Conservation (phyloP, 1,140 invertebrate species). For the Polypedilum pembai region DNA sequence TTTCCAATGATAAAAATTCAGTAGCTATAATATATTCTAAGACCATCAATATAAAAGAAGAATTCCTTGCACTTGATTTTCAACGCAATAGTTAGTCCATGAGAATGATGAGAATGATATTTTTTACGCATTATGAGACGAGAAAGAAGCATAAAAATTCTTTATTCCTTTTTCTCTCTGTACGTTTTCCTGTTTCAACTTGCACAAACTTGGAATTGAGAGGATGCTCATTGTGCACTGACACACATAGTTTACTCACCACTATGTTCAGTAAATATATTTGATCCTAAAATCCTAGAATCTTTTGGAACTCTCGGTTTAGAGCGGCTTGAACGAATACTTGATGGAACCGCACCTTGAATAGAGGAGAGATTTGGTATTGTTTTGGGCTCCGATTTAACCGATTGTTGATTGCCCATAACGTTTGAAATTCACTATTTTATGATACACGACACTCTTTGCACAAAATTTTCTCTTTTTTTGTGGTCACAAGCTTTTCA, state of each 20-base stretch:
- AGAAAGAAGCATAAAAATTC: neutral
- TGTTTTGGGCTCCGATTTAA: constrained; percentile 5
- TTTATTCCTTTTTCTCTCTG: neutral
- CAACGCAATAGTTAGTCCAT: too few relatives aligned
- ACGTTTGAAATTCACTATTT: neutral
- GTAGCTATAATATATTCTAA: too few relatives aligned
- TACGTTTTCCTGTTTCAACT: too few relatives aligned
- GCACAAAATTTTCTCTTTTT: constrained; percentile 8
- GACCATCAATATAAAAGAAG: too few relatives aligned
- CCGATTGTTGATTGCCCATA: constrained; percentile 24
- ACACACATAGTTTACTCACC: constrained; percentile 49
- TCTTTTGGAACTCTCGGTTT: constrained; percentile 66
- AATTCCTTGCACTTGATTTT: too few relatives aligned
- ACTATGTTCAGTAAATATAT: constrained; percentile 85
- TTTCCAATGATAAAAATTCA: too few relatives aligned
- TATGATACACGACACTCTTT: neutral
- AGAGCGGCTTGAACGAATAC: constrained; percentile 55
- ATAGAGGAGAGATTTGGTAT: constrained; percentile 4
- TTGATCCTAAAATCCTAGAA: constrained; percentile 68
- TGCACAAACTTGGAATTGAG: too few relatives aligned
- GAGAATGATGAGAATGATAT: too few relatives aligned
- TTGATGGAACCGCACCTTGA: constrained; percentile 40
- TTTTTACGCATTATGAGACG: neutral
- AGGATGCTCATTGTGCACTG: neutral
- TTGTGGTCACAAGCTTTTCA: neutral